Evolutionary conservation across 1,140 invertebrate genomes (phyloP).

Genomic region (Hermatobates lingyangjiaoensis): DNA sequence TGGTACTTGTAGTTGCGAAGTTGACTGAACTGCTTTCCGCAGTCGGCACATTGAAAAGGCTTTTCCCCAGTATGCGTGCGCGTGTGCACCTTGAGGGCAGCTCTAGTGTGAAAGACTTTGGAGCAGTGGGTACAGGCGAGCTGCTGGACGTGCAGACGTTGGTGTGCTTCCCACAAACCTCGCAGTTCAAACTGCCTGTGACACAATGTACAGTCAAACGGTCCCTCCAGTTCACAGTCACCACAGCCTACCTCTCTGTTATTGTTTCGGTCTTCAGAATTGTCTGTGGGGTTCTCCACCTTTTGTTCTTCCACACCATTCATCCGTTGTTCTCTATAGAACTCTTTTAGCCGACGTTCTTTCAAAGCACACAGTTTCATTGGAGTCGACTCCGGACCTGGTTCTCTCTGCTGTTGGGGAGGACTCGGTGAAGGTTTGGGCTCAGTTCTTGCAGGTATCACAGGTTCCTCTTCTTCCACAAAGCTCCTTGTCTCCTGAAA

Average conservation of each 20-base stretch:
- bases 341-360: slow-evolving; percentile 16
- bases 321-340: slow-evolving; percentile 15
- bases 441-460: no score
- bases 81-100: slow-evolving; percentile 36
- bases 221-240: slow-evolving; percentile 16
- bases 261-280: background rate
- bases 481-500: no score
- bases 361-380: slow-evolving; percentile 10
- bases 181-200: slow-evolving; percentile 28
- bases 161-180: slow-evolving; percentile 15
- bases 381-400: no score
- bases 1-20: slow-evolving; percentile 20
- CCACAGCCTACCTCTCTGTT: background rate
- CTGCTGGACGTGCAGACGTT: slow-evolving; percentile 21
- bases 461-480: no score
- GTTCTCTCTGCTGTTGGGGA: no score
- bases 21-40: slow-evolving; percentile 32
- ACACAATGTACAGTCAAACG: slow-evolving; percentile 31
- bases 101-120: slow-evolving; percentile 32
- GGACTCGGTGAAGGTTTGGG: no score
- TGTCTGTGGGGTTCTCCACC: background rate
- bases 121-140: slow-evolving; percentile 33
- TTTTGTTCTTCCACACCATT: background rate
- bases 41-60: slow-evolving; percentile 34
- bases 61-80: slow-evolving; percentile 45